These are phyloP conservation scores for Blennius ocellaris DNA, from an alignment of 2,113 vertebrate genomes.

Conservation along the genomic window DNA sequence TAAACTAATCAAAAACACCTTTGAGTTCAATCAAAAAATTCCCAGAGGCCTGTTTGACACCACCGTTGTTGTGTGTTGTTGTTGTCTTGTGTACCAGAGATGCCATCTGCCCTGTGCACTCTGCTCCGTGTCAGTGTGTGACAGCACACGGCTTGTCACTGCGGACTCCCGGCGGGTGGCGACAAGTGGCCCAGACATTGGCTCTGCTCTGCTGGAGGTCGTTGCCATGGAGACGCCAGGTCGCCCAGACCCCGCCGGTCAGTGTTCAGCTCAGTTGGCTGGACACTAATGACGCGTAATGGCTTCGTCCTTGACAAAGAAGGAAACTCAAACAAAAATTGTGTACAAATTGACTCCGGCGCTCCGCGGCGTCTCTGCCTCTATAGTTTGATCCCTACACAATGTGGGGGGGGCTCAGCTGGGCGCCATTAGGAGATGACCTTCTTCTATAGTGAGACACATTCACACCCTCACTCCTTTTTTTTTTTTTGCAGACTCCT, in stretches of 20 bases:
- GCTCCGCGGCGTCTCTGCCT: constrained; percentile 75
- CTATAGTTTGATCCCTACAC: constrained; percentile 62
- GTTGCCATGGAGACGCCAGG: constrained; percentile 78
- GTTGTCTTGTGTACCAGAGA: constrained; percentile 67
- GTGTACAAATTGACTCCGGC: constrained; percentile 42
- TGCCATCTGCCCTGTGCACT: constrained; percentile 65
- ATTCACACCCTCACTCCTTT: constrained; percentile 21
- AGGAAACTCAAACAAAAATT: constrained; percentile 24
- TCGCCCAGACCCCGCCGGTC: constrained; percentile 81
- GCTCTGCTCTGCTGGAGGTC: constrained; percentile 79
- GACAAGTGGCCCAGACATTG: constrained; percentile 75
- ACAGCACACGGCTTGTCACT: constrained; percentile 61
- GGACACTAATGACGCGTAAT: constrained; percentile 45
- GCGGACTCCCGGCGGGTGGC: constrained; percentile 34
- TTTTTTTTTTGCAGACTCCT: no score
- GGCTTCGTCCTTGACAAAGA: constrained; percentile 40
- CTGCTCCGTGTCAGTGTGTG: constrained; percentile 72
- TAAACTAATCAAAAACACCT: no score
- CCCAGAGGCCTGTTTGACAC: constrained; percentile 12
- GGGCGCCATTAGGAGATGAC: constrained; percentile 76
- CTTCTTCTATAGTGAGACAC: constrained; percentile 76
- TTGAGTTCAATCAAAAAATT: not conserved
- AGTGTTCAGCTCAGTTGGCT: constrained; percentile 74
- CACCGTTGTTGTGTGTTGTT: constrained; percentile 6
- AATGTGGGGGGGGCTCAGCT: constrained; percentile 42